Evolutionary conservation across 2,797 vertebrate species (phyloP), one percentile per base, ranked within the genome.

Genomic region (Oryzias dopingdopingensis): DNA sequence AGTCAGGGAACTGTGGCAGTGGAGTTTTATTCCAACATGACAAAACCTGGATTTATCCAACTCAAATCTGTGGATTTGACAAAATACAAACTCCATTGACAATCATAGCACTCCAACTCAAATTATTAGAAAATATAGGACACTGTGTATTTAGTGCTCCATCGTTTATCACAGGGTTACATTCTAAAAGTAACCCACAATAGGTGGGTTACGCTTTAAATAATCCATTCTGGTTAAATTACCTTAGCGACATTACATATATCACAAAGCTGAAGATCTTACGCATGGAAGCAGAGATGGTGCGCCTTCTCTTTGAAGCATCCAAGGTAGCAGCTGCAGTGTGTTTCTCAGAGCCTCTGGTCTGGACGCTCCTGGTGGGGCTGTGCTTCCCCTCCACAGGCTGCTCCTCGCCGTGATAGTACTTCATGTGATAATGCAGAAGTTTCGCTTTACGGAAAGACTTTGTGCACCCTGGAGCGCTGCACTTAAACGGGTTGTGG

Each of bases 401-500:
- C 62, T 83, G 85, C 37, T 90, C 88, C 56, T 92, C 90, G 0
- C 91, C 95, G 15, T 98, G 96, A 82, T 98, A 98, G 84, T 98
- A 98, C 85, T 98, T 98, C 94, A 97, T 96, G 61, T 98, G 96
- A 89, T 98, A 98, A 89, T 98, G 94, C 79, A 98, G 86, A 67
- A 98, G 86, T 89, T 98, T 98, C 65, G 95, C 95, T 88, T 97
- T 98, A 72, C 96, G 95, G 88, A 98, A 98, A 72, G 93, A 95
- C 89, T 98, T 98, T 41, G 92, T 90, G 88, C 96, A 98, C 83
- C 96, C 95, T 20, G 94, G 91, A 70, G 95, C 90, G 40, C 93
- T 94, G 90, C 96, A 98, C 88, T 95, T 95, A 86, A 97, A 98
- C 8, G 95, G 95, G 79, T 93, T 93, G 90, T 96, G 94, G 87